Percentiles rank a stretch among this genome's conserved stretches.
Conservation (phyloP, 2,113 vertebrate species). For the Theropithecus gelada region DNA sequence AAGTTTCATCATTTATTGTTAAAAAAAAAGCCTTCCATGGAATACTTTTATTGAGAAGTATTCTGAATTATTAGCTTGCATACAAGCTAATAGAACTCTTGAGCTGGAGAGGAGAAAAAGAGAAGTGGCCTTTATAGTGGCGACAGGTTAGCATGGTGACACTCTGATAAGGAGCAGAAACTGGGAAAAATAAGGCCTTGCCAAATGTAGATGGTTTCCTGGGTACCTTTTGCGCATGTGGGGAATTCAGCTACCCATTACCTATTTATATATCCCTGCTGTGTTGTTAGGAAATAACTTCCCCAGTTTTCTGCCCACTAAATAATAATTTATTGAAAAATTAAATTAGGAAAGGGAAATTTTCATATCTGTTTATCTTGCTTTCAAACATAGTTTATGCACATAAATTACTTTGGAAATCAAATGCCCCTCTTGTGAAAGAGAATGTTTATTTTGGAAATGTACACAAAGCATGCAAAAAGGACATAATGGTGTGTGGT, state of each 20-base stretch:
- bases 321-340: constrained; percentile 72
- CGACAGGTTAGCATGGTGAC: background rate
- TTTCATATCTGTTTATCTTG: constrained; percentile 57
- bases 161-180: background rate
- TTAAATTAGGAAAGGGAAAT: constrained; percentile 46
- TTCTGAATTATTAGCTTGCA: background rate
- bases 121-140: background rate
- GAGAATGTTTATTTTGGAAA: constrained; percentile 37
- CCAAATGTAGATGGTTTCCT: background rate
- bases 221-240: background rate
- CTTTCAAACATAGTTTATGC: constrained; percentile 66
- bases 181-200: background rate
- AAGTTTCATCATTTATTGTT: background rate
- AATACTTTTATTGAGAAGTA: background rate
- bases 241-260: background rate
- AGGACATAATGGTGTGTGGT: constrained; percentile 65
- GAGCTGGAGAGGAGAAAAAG: background rate
- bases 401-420: constrained; percentile 79
- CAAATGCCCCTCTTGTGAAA: constrained; percentile 52
- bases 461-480: background rate
- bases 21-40: background rate
- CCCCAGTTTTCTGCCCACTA: constrained; percentile 60
- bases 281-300: constrained; percentile 16
- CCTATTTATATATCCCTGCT: constrained; percentile 56
- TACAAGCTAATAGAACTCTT: background rate